Conservation (phyloP, 2,113 vertebrate genomes). For the Anoplopoma fimbria region DNA sequence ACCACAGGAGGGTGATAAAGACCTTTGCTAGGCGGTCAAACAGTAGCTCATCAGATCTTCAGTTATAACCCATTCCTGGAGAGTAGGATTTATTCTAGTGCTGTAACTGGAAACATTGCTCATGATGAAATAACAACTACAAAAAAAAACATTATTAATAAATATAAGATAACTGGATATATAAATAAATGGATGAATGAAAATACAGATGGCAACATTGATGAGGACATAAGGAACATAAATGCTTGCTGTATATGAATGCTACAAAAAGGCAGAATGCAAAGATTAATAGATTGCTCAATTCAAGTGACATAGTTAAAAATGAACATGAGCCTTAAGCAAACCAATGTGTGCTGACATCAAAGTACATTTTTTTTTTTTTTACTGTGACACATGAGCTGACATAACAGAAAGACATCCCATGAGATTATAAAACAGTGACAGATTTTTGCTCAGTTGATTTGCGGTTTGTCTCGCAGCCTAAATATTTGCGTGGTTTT, state of each 20-base stretch:
- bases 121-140: background rate
- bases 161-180: background rate
- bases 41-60: rapidly evolving
- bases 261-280: background rate
- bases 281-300: background rate
- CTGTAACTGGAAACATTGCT: background rate
- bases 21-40: background rate
- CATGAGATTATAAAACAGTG: background rate
- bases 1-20: slow-evolving; percentile 48
- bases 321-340: background rate
- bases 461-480: slow-evolving; percentile 28
- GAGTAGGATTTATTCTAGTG: background rate
- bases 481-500: slow-evolving; percentile 53
- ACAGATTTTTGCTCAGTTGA: slow-evolving; percentile 14
- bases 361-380: too few species aligned
- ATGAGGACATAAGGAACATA: background rate
- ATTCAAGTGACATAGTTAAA: background rate
- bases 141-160: background rate
- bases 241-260: background rate
- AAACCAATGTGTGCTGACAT: background rate
- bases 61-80: background rate
- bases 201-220: background rate
- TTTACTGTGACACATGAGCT: background rate
- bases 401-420: background rate
- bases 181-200: background rate